Evolutionary conservation across 2,797 vertebrate species (phyloP).

Genomic region (Argyrosomus regius): DNA sequence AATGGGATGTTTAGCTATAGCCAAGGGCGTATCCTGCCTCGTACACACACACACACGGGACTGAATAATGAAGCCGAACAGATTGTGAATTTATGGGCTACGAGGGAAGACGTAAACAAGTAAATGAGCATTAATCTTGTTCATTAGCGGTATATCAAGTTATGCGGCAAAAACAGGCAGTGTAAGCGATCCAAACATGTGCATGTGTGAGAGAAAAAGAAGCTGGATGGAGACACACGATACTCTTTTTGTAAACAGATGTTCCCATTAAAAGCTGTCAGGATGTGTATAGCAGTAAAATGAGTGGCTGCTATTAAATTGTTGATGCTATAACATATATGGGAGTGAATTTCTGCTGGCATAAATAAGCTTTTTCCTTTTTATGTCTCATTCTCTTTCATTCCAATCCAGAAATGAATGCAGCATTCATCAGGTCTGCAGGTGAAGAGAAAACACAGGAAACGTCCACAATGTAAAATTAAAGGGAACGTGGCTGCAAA

Average conservation of each 20-base stretch:
- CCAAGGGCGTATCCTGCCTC: constrained; percentile 47
- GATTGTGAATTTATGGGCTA: constrained; percentile 59
- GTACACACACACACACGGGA: constrained; percentile 22
- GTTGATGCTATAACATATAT: constrained; percentile 2
- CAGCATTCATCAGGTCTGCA: constrained; percentile 47
- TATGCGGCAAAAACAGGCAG: constrained; percentile 22
- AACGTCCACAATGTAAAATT: constrained; percentile 13
- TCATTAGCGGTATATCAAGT: constrained; percentile 39
- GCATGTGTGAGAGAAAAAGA: not conserved
- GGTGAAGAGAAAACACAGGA: constrained; percentile 34
- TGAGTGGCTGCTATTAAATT: not conserved
- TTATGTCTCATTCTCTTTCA: constrained; percentile 31
- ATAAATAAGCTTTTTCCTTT: constrained; percentile 10
- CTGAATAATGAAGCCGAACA: constrained; percentile 64
- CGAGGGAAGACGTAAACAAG: constrained; percentile 48
- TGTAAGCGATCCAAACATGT: not conserved
- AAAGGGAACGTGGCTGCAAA: constrained; percentile 9
- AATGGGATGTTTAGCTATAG: constrained; percentile 57
- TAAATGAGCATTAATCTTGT: constrained; percentile 34
- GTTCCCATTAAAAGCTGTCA: constrained; percentile 13
- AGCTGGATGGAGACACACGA: not conserved
- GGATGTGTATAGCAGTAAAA: not conserved
- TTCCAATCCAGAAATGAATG: constrained; percentile 25
- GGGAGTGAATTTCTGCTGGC: not conserved
- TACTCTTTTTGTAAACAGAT: constrained; percentile 5